phyloP scores from a whole-genome alignment of 2,888 invertebrate genomes.

The Pachymerium ferrugineum region DNA sequence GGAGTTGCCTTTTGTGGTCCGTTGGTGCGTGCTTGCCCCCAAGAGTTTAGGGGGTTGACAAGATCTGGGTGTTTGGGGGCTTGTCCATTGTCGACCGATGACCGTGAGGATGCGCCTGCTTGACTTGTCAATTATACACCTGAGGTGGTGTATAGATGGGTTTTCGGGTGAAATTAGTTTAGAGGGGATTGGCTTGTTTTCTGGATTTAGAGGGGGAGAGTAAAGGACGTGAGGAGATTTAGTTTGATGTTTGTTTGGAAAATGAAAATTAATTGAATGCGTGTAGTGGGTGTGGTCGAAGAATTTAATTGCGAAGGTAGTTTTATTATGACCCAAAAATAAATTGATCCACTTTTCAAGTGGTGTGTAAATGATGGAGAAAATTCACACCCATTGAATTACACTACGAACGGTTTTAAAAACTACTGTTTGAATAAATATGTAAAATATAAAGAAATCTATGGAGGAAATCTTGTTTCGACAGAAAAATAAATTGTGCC shows the following conservation, averaged over 20 bases:
- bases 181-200: background rate
- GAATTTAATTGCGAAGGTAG: background rate
- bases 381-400: background rate
- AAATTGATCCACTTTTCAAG: background rate
- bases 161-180: background rate
- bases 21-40: conserved; percentile 2
- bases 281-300: background rate
- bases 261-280: conserved; percentile 9
- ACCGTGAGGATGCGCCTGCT: conserved; percentile 16
- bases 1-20: background rate
- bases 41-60: background rate
- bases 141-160: background rate
- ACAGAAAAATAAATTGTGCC: background rate
- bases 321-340: background rate
- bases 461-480: conserved; percentile 3
- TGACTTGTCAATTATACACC: conserved; percentile 15
- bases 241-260: background rate
- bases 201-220: background rate
- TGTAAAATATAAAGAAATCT: too few relatives aligned
- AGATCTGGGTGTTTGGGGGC: conserved; percentile 3
- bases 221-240: background rate
- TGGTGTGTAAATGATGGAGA: background rate
- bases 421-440: too few relatives aligned
- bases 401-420: too few relatives aligned
- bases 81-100: conserved; percentile 10